phyloP scores from a whole-genome alignment of 2,113 vertebrate species.

The Ancistrus triradiatus region DNA sequence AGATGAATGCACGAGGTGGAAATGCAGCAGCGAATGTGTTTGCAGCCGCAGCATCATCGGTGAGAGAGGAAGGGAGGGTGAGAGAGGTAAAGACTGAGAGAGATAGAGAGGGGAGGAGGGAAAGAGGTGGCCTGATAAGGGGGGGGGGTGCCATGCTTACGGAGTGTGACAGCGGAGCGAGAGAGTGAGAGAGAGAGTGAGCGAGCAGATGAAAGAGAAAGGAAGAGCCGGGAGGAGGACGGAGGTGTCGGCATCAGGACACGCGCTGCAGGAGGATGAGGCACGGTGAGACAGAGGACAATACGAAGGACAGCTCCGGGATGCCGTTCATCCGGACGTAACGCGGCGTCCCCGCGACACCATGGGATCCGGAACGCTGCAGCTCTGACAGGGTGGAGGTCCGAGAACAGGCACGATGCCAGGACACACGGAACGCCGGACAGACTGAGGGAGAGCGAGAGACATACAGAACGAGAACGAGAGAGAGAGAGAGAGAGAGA shows the following conservation, averaged over 20 bases:
- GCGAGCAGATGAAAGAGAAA: constrained; percentile 45
- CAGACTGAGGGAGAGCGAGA: constrained; percentile 54
- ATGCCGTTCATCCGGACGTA: constrained; percentile 58
- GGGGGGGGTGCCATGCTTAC: constrained; percentile 53
- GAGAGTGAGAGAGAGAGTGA: constrained; percentile 53
- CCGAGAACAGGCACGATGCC: constrained; percentile 53
- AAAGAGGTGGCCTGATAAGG: constrained; percentile 50
- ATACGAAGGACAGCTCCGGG: too few relatives aligned
- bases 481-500: neutral
- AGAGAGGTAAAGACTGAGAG: constrained; percentile 35
- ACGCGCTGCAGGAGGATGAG: constrained; percentile 35
- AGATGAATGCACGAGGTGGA: constrained; percentile 43
- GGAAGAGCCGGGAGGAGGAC: constrained; percentile 35
- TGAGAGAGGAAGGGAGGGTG: constrained; percentile 46
- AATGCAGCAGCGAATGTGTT: constrained; percentile 2
- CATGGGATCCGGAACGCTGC: constrained; percentile 29
- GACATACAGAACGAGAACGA: constrained; percentile 49
- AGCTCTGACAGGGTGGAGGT: constrained; percentile 51
- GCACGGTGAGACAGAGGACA: constrained; percentile 54
- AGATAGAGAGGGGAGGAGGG: constrained; percentile 9
- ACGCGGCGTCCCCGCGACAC: constrained; percentile 59
- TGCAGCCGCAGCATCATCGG: constrained; percentile 25
- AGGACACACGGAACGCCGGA: constrained; percentile 49
- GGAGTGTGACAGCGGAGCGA: constrained; percentile 63
- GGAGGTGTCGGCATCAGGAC: constrained; percentile 48